Base-by-base conservation (phyloP, 2,888 invertebrate genomes). In the Tigriopus californicus region DNA sequence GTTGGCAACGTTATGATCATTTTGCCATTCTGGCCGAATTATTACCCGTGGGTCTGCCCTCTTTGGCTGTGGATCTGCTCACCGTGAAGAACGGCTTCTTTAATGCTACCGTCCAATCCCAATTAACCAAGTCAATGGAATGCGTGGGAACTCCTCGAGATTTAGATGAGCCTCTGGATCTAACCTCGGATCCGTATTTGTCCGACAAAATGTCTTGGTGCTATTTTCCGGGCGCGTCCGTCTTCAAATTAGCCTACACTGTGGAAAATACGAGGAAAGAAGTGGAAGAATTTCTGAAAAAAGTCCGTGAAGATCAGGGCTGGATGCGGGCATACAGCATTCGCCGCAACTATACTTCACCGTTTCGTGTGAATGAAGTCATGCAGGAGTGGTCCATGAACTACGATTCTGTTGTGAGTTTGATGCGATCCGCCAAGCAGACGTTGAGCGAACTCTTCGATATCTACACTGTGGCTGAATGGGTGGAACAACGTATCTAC, bases 271-370 rank as follows among this genome's bases (percentile, higher is more conserved):
- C 72, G 52, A 67, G 72, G 61, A 63, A 65, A 22, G 74, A 75
- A 64, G 71, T 70, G 1, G 67, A 69, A 41, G 72, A 74, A 20
- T 74, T 64, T 54, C 55, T 62, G 18, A 61, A 62, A 5, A 61
- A 62, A 18, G 63, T 64, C 40, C 63, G 60, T 10, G 58, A 68
- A 70, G 24, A 78, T 77, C 64, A 73, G 60, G 74, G 80, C 40
- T 83, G 83, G 83, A 75, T 84, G 74, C 81, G 82, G 20, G 76
- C 78, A 41, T 83, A 81, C 68, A 81, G 82, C 67, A 73, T 81
- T 4, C 77, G 64, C 72, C 78, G 53, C 69, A 77, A 64, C 69
- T 81, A 62, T 76, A 78, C 66, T 74, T 81, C 68, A 74, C 80
- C 66, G 65, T 78, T 61, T 68, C 76, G 33, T 11, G 74, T 83